phyloP scores from a whole-genome alignment of 2,113 vertebrate genomes.

The Amazona vittata region DNA sequence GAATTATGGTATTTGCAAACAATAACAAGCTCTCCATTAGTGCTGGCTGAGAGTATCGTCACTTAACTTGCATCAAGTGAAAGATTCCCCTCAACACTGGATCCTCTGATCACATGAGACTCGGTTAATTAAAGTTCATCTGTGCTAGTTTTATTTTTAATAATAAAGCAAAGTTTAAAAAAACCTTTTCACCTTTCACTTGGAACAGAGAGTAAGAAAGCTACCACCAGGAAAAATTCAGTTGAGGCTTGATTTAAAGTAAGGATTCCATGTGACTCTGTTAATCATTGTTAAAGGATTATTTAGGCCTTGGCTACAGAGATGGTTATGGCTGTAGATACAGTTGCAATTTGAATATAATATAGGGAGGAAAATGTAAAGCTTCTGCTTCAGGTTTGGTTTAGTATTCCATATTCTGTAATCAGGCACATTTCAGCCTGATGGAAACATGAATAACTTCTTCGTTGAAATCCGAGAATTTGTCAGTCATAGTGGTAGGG shows the following conservation, averaged over 20 bases:
- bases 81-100: neutral
- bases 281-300: neutral
- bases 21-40: neutral
- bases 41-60: neutral
- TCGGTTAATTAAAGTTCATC: slow-evolving; percentile 1
- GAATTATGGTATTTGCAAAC: neutral
- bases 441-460: neutral
- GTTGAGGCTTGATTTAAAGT: neutral
- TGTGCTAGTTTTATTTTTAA: slow-evolving; percentile 31
- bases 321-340: neutral
- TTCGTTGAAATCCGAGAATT: neutral
- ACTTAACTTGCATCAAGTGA: neutral
- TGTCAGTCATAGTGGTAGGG: no score
- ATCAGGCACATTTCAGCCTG: neutral
- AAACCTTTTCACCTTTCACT: slow-evolving; percentile 2
- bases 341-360: neutral
- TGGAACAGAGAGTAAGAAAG: neutral
- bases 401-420: neutral
- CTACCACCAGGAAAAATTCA: neutral
- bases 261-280: neutral
- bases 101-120: neutral
- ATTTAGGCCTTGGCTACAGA: neutral
- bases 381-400: neutral
- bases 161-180: neutral
- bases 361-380: neutral